Evolutionary conservation across 2,888 invertebrate species (phyloP), one percentile per base, ranked within the genome.

Genomic region (Lamellibrachia satsuma): DNA sequence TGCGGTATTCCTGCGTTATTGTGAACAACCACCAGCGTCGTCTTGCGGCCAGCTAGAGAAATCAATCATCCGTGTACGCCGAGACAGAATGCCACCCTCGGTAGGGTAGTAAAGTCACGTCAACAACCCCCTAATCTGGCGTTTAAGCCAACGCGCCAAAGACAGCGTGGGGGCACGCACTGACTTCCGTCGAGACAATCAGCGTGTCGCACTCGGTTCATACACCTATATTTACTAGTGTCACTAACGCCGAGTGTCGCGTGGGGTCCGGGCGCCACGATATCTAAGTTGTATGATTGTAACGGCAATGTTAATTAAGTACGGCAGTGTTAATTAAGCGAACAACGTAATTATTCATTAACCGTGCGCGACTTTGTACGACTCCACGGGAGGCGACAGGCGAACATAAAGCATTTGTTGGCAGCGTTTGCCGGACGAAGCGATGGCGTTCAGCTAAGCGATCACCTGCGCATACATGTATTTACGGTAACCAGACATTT

Each of bases 91-190:
- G 75, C 75, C 75, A 75, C 22, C 75, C 75, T 4, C 22, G 15
- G 22, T 75, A 15, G n/a, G 75, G 75, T n/a, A 0, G 15, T 75
- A 75, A 75, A 15, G 75, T 22, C 15, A 75, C 75, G 22, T n/a
- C n/a, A 75, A 75, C 75, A 75, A 75, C 75, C 75, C 75, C 75
- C 75, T 75, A 75, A 75, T 75, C 75, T 75, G 75, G 75, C 75
- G 75, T 75, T 75, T 22, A 75, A n/a, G 4, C 75, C 75, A 75
- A n/a, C 75, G 22, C 75, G 9, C 22, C 22, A n/a, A 75, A 75
- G 75, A 6, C 75, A 75, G 75, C 75, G n/a, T 75, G 75, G 22
- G 75, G 75, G 22, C 75, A 75, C 39, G 22, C 3, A 75, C 22
- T 6, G 22, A 11, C 15, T 75, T 75, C 75, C 15, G 75, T 15